phyloP scores from a whole-genome alignment of 2,888 invertebrate genomes.

The Brenthis daphne region DNA sequence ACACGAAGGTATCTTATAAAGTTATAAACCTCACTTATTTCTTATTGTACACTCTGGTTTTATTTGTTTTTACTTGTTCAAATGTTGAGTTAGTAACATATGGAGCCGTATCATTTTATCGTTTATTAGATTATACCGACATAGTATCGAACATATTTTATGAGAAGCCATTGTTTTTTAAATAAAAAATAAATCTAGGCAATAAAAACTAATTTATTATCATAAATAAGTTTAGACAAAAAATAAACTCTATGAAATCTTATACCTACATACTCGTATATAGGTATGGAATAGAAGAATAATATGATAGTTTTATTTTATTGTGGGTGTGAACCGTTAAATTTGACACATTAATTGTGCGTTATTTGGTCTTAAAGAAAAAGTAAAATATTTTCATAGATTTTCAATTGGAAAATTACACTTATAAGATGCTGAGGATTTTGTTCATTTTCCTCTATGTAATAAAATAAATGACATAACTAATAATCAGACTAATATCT shows the following conservation, averaged over 20 bases:
- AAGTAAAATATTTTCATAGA: no score
- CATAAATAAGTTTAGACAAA: conserved; percentile 8
- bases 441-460: no score
- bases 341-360: not conserved
- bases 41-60: conserved; percentile 52
- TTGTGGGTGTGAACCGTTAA: conserved; percentile 11
- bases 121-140: conserved; percentile 21
- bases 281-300: not conserved
- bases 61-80: conserved; percentile 54
- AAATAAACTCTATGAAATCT: conserved; percentile 9
- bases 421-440: no score
- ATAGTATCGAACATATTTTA: conserved; percentile 27
- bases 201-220: conserved; percentile 13
- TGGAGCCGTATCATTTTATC: conserved; percentile 40
- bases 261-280: not conserved
- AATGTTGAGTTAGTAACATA: conserved; percentile 46
- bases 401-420: no score
- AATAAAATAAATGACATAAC: no score
- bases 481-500: no score
- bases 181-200: conserved; percentile 4
- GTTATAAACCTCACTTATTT: conserved; percentile 60
- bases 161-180: conserved; percentile 43
- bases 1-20: conserved; percentile 63
- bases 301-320: conserved; percentile 6
- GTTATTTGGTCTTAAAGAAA: no score